Conservation (phyloP, 2,797 vertebrate genomes). For the Poeciliopsis paucimaculata region DNA sequence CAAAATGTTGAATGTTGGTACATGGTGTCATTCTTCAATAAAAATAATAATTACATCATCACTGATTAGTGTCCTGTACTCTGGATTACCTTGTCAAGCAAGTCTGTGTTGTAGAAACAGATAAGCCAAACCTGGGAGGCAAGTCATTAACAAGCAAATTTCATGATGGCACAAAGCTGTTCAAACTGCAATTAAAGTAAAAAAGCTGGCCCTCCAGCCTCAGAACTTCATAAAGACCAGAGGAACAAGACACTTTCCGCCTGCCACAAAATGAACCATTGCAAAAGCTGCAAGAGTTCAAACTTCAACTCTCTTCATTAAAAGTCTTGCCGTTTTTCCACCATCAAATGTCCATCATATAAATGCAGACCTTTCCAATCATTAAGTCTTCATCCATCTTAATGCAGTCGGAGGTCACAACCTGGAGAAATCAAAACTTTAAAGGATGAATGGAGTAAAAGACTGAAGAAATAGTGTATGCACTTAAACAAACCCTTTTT, state of each 20-base stretch:
- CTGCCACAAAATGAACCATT: conserved; percentile 1
- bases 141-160: background rate
- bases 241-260: background rate
- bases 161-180: background rate
- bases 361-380: conserved; percentile 5
- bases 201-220: background rate
- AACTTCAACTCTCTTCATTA: background rate
- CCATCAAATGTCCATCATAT: background rate
- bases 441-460: background rate
- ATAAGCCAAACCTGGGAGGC: background rate
- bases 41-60: background rate
- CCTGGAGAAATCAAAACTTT: conserved; percentile 5
- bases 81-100: background rate
- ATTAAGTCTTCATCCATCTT: conserved; percentile 5
- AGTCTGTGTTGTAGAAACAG: background rate
- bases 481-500: background rate
- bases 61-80: background rate
- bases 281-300: background rate
- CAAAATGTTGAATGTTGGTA: background rate
- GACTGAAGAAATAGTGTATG: background rate
- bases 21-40: background rate
- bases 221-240: background rate
- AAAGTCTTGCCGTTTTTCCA: background rate
- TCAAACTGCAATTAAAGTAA: background rate
- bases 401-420: conserved; percentile 9